These are phyloP conservation scores for Bombyx mandarina DNA, from an alignment of 1,140 invertebrate genomes.

Conservation along the genomic window DNA sequence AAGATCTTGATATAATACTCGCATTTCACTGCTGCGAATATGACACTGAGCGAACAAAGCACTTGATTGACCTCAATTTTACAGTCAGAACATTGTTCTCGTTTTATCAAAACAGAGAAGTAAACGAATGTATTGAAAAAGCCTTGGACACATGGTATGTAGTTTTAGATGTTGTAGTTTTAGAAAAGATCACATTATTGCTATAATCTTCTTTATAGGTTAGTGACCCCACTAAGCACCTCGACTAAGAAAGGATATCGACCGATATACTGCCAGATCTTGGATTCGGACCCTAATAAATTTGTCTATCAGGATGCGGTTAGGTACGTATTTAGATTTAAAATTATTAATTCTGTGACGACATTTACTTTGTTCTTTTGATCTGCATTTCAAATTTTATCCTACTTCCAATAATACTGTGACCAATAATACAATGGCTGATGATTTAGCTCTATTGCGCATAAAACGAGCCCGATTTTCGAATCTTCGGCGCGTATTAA, in stretches of 20 bases:
- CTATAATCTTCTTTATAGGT: slow-evolving; percentile 24
- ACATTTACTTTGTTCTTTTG: too few species aligned
- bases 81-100: slow-evolving; percentile 71
- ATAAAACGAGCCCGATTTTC: too few species aligned
- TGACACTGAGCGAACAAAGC: slow-evolving; percentile 75
- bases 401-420: too few species aligned
- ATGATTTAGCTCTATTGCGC: too few species aligned
- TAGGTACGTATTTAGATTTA: slow-evolving; percentile 33
- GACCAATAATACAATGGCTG: too few species aligned
- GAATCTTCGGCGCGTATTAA: too few species aligned
- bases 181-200: neutral
- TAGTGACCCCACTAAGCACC: slow-evolving; percentile 57
- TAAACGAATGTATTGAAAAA: slow-evolving; percentile 19
- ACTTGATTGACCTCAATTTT: slow-evolving; percentile 75
- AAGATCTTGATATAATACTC: slow-evolving; percentile 73
- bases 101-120: slow-evolving; percentile 57
- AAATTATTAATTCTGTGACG: too few species aligned
- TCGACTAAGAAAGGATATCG: slow-evolving; percentile 70
- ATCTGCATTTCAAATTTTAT: too few species aligned
- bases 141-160: slow-evolving; percentile 28
- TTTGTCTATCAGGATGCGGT: slow-evolving; percentile 69
- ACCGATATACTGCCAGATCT: slow-evolving; percentile 66
- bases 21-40: slow-evolving; percentile 77
- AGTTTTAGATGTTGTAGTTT: neutral
- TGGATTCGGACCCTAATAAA: slow-evolving; percentile 69